phyloP scores from a whole-genome alignment of 2,797 vertebrate genomes.

The Acestrorhynchus altus region DNA sequence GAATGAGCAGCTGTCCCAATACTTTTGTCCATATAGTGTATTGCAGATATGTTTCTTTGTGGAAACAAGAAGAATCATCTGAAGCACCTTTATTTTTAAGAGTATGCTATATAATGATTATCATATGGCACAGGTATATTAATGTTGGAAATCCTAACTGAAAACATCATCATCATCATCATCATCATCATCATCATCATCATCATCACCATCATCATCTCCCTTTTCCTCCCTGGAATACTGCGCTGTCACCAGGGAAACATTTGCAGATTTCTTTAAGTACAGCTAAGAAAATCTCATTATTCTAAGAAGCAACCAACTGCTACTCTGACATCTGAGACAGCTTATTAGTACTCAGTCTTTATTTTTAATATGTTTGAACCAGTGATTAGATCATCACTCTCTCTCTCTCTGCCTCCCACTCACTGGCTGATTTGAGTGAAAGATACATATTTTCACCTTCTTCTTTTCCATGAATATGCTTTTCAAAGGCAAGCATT shows the following conservation, averaged over 20 bases:
- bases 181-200: not conserved
- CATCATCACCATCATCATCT: not conserved
- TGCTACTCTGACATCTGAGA: conserved; percentile 41
- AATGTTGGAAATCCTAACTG: not conserved
- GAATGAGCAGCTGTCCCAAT: too few species aligned
- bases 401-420: conserved; percentile 26
- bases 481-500: conserved; percentile 18
- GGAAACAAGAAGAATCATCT: too few species aligned
- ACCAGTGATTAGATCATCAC: conserved; percentile 53
- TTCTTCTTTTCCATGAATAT: conserved; percentile 40
- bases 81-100: too few species aligned
- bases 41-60: too few species aligned
- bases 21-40: too few species aligned
- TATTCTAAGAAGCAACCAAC: conserved; percentile 41
- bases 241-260: not conserved
- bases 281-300: conserved; percentile 35
- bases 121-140: not conserved
- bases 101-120: not conserved
- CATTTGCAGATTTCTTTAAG: conserved; percentile 35
- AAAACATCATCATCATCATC: not conserved
- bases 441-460: conserved; percentile 47
- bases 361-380: conserved; percentile 52
- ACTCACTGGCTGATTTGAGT: conserved; percentile 39
- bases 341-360: conserved; percentile 56
- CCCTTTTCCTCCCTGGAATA: not conserved